phyloP scores from a whole-genome alignment of 2,888 invertebrate genomes.

The Zygaena filipendulae region DNA sequence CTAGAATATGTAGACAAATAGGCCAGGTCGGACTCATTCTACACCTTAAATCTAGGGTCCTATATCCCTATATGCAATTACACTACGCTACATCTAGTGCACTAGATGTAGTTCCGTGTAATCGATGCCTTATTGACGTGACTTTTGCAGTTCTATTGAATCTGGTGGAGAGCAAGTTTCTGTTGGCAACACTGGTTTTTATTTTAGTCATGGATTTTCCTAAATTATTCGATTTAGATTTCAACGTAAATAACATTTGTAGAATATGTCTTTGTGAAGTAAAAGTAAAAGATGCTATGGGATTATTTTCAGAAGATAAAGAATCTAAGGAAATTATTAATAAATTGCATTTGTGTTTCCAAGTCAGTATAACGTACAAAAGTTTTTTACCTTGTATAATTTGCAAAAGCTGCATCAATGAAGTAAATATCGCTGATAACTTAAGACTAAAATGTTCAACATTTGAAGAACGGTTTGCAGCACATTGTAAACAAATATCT shows the following conservation, averaged over 20 bases:
- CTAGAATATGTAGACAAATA: too few species aligned
- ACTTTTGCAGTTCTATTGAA: too few species aligned
- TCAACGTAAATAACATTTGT: constrained; percentile 22
- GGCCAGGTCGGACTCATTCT: too few species aligned
- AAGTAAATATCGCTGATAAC: constrained; percentile 31
- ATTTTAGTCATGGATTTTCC: too few species aligned
- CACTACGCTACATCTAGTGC: too few species aligned
- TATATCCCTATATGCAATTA: too few species aligned
- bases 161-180: too few species aligned
- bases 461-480: constrained; percentile 31
- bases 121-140: too few species aligned
- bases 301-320: constrained; percentile 25
- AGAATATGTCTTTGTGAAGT: constrained; percentile 34
- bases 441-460: constrained; percentile 42
- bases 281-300: constrained; percentile 15
- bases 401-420: constrained; percentile 34
- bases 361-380: constrained; percentile 28
- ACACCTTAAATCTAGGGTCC: too few species aligned
- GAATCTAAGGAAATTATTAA: constrained; percentile 28
- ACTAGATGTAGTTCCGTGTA: too few species aligned
- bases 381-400: constrained; percentile 32
- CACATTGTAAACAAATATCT: constrained; percentile 16
- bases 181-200: too few species aligned
- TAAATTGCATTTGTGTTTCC: constrained; percentile 40
- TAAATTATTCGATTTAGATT: not conserved